Percentiles rank a stretch among this genome's conserved stretches.
Conservation (phyloP, 2,797 vertebrate species). For the Phrynocephalus forsythii region DNA sequence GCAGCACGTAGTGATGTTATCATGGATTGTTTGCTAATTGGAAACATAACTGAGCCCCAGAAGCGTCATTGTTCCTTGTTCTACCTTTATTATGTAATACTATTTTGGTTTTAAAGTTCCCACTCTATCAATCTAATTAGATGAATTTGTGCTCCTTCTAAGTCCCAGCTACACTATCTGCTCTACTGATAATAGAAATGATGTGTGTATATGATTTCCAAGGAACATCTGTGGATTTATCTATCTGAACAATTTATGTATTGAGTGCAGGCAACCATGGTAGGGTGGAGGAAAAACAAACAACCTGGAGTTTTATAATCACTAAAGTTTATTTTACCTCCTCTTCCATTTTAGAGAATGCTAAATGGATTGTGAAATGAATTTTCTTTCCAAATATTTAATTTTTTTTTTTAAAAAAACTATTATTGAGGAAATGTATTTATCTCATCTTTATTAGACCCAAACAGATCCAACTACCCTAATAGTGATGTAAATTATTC, state of each 20-base stretch:
- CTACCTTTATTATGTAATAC: neutral
- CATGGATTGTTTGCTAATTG: neutral
- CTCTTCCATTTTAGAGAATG: neutral
- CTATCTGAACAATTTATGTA: neutral
- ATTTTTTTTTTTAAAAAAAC: neutral
- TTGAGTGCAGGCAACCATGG: neutral
- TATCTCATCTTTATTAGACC: neutral
- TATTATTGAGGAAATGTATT: neutral
- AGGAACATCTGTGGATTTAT: neutral
- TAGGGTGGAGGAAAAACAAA: neutral
- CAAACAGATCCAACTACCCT: neutral
- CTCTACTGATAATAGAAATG: neutral
- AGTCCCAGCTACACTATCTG: neutral
- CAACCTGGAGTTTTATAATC: neutral
- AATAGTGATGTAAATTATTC: neutral
- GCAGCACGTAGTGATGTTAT: neutral
- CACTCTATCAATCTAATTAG: neutral
- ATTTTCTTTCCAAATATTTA: neutral
- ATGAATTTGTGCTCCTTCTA: neutral
- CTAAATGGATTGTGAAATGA: slow-evolving; percentile 8
- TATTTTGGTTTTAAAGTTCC: neutral
- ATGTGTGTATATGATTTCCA: neutral
- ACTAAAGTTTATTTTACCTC: neutral
- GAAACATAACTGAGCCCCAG: neutral
- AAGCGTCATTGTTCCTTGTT: neutral